Base-by-base conservation (phyloP, 2,888 invertebrate genomes). In the Vanessa cardui region DNA sequence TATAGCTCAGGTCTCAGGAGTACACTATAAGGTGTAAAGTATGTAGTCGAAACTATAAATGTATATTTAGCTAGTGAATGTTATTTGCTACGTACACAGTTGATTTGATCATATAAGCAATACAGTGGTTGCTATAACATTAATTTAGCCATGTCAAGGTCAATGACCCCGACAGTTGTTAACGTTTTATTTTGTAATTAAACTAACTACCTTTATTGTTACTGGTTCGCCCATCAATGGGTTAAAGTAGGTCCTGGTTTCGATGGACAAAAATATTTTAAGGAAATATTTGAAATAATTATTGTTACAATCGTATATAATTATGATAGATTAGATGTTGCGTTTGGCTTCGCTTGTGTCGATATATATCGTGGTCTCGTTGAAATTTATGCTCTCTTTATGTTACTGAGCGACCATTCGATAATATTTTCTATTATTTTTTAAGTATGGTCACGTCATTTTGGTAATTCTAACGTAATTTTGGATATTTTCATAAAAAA, bases 131-230 rank as follows among this genome's bases (percentile, higher is more conserved):
- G 52, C 52, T 21, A 9, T 15, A 16, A 31, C 16, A 54, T 16
- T 26, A 31, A 50, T 16, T 21, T 9, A 50, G 12, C 15, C 21
- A 21, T 21, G 31, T 54, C 26, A 9, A 39, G 12, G 39, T 39
- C 39, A 39, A 31, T 54, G 1, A 7, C n/a, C 16, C 31, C n/a
- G 52, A n/a, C 52, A 54, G 31, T 31, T 54, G 31, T 54, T 54
- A 16, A 26, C 6, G 26, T 54, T 54, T 54, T 31, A 31, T 31
- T 16, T 54, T 54, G 6, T 39, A 39, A 39, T 26, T 31, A 31
- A 54, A 26, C 52, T 54, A 16, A 31, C 26, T 26, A 26, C 52
- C 52, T n/a, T 52, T 50, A 50, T 50, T 52, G 52, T 52, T 52
- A n/a, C n/a, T 46, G 59, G n/a, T 31, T 26, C 8, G 31, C 31